These are phyloP conservation scores for Sylvilagus floridanus DNA, from an alignment of 2,797 vertebrate species.

Conservation along the genomic window DNA sequence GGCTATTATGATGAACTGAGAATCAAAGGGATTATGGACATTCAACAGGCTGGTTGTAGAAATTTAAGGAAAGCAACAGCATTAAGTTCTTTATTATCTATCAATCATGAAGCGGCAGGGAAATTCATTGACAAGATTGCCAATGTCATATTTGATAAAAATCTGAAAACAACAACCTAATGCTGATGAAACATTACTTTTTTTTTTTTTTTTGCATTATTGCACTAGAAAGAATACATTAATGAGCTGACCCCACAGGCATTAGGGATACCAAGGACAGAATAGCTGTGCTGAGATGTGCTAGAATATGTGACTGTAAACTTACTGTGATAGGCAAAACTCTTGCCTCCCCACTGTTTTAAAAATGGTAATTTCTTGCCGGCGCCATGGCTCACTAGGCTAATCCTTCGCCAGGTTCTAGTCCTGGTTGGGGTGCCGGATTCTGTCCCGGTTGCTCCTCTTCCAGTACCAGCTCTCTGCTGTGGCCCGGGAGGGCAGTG, in stretches of 20 bases:
- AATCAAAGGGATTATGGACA: background rate
- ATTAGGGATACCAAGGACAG: background rate
- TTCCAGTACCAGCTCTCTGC: no score
- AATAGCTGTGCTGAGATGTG: background rate
- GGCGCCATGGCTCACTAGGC: no score
- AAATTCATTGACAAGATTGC: no score
- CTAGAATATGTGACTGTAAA: no score
- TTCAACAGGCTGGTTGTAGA: background rate
- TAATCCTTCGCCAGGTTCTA: no score
- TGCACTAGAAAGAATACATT: background rate
- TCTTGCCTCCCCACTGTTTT: background rate
- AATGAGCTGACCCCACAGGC: no score
- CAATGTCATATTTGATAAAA: background rate
- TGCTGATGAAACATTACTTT: background rate
- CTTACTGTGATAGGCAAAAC: background rate
- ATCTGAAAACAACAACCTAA: background rate
- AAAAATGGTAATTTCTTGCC: no score
- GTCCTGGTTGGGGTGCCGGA: no score
- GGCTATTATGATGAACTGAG: background rate
- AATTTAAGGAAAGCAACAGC: background rate
- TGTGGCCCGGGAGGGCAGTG: no score
- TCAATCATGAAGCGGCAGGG: background rate
- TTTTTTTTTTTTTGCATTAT: background rate
- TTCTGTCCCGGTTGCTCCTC: no score
- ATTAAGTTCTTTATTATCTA: background rate